phyloP scores from a whole-genome alignment of 2,113 vertebrate genomes.

The Etia nguti region DNA sequence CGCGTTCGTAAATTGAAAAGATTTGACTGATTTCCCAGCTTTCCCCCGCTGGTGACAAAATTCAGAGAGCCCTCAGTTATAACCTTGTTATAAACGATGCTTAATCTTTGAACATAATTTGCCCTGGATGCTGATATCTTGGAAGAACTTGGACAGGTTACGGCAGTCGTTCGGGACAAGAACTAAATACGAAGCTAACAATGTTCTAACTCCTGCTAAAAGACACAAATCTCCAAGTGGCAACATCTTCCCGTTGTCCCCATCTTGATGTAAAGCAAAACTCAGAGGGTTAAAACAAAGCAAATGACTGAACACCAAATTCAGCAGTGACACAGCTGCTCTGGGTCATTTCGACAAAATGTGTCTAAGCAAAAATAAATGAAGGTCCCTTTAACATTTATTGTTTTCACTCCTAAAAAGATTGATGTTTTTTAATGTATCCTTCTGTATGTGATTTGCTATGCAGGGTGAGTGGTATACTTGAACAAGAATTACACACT shows the following conservation, averaged over 20 bases:
- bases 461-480: background rate
- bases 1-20: background rate
- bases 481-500: background rate
- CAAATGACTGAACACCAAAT: conserved; percentile 42
- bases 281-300: conserved; percentile 85
- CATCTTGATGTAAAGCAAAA: conserved; percentile 41
- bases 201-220: conserved; percentile 53
- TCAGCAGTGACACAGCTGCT: background rate
- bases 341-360: conserved; percentile 3
- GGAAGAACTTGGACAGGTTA: conserved; percentile 65
- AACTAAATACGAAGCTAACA: conserved; percentile 50
- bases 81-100: conserved; percentile 68
- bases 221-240: background rate
- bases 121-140: conserved; percentile 33
- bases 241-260: background rate
- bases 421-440: background rate
- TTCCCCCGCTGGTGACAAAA: background rate
- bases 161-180: conserved; percentile 12
- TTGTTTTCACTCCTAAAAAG: conserved; percentile 51
- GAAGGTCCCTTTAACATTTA: conserved; percentile 80
- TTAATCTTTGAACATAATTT: conserved; percentile 44
- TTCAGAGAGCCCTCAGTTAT: conserved; percentile 69
- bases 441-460: conserved; percentile 16
- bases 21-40: background rate
- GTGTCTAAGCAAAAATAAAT: background rate